Base-by-base conservation (phyloP, 2,888 invertebrate genomes). In the Noctua comes region DNA sequence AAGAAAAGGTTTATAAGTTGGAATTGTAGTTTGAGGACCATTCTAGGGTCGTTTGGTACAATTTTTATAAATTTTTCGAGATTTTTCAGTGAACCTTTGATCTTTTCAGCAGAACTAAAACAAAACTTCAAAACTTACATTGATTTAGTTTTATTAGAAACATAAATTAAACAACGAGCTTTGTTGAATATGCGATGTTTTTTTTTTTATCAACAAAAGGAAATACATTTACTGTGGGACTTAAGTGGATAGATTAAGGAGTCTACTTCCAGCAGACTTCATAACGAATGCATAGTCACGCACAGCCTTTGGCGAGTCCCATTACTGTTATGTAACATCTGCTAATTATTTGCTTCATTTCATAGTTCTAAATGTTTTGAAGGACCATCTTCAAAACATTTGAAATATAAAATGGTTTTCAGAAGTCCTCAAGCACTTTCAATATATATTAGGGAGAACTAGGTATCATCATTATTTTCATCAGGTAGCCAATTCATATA, bases 81-180 rank as follows among this genome's bases (percentile, higher is more conserved):
- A 43, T 24, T 69, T 78, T 73, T 83, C 54, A 18, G 36, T 68
- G 13, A 43, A 51, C 62, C 16, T 57, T 68, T 81, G 77, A 77
- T 54, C 70, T 77, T 83, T 68, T 76, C 27, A 54, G 4, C 13
- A 1, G 0, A 21, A 31, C 27, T n/a, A n/a, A n/a, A n/a, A n/a
- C n/a, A n/a, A n/a, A n/a, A n/a, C n/a, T n/a, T n/a, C n/a, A n/a
- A n/a, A n/a, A n/a, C n/a, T n/a, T n/a, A n/a, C n/a, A n/a, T n/a
- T n/a, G n/a, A n/a, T n/a, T n/a, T n/a, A n/a, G n/a, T n/a, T n/a
- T 21, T 31, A 21, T 16, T 46, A 40, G 48, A 40, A 76, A 27
- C 27, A 21, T 21, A 62, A 46, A 59, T 36, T 16, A n/a, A n/a
- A n/a, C n/a, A n/a, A n/a, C n/a, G n/a, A n/a, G n/a, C n/a, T n/a